Evolutionary conservation across 2,113 vertebrate genomes (phyloP).

Genomic region (Silurus glanis): DNA sequence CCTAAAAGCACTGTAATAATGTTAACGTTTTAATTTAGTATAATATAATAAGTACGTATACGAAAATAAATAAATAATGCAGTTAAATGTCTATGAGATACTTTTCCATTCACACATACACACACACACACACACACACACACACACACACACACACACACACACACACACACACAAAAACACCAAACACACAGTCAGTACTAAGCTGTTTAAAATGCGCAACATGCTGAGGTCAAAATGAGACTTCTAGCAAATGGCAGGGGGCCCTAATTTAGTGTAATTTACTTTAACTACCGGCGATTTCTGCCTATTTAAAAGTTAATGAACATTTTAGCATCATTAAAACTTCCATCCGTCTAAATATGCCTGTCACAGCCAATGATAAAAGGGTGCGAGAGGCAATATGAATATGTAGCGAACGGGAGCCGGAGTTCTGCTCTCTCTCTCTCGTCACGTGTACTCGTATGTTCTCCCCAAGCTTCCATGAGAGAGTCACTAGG

Average conservation of each 20-base stretch:
- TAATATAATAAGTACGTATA: background rate
- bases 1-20: background rate
- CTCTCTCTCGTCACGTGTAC: background rate
- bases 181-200: background rate
- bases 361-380: constrained; percentile 51
- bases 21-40: background rate
- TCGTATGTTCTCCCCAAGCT: background rate
- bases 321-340: constrained; percentile 54
- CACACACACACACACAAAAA: background rate
- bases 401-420: background rate
- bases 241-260: constrained; percentile 55
- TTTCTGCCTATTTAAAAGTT: constrained; percentile 60
- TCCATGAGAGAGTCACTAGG: background rate
- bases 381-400: constrained; percentile 19
- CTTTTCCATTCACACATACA: constrained; percentile 11
- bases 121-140: background rate
- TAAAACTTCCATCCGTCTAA: constrained; percentile 57
- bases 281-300: constrained; percentile 58
- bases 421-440: background rate
- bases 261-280: constrained; percentile 55
- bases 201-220: constrained; percentile 53
- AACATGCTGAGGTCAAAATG: constrained; percentile 37
- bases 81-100: constrained; percentile 21
- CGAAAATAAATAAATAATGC: background rate
- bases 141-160: constrained; percentile 12